Percentiles rank a stretch among this genome's conserved stretches.
Conservation (phyloP, 2,797 vertebrate species). For the Helarctos malayanus region DNA sequence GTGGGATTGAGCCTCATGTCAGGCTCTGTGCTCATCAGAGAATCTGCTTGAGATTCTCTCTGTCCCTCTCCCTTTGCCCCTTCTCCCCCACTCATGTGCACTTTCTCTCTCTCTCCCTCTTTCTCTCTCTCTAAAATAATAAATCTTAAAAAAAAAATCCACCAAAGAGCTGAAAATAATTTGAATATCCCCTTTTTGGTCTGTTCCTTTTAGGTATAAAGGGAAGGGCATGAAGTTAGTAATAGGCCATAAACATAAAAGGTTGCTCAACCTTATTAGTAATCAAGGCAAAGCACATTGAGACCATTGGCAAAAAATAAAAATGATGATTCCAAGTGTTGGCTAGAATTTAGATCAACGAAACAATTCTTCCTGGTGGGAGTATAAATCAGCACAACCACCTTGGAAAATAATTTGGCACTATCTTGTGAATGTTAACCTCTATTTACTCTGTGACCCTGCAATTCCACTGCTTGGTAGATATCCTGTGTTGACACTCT, state of each 20-base stretch:
- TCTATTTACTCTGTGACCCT: neutral
- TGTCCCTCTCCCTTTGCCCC: neutral
- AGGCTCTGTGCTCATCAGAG: neutral
- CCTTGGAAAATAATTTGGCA: neutral
- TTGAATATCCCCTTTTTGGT: neutral
- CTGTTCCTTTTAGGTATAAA: conserved; percentile 20
- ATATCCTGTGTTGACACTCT: neutral
- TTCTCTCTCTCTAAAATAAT: neutral
- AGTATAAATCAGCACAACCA: neutral
- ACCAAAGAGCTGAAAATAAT: conserved; percentile 47
- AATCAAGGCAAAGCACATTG: neutral
- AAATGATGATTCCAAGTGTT: neutral
- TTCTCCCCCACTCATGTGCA: neutral
- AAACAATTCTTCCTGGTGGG: neutral
- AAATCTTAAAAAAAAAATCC: neutral
- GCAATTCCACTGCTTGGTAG: neutral
- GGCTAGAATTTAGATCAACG: neutral
- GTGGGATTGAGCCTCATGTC: neutral
- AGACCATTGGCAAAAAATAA: neutral
- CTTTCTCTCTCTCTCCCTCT: neutral
- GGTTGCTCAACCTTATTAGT: neutral
- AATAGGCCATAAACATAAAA: neutral
- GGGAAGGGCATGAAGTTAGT: neutral
- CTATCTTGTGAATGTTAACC: conserved; percentile 1
- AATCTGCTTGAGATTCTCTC: neutral